Evolutionary conservation across 2,113 vertebrate genomes (phyloP), one percentile per base, ranked within the genome.

Genomic region (Psilopsiagon aymara): DNA sequence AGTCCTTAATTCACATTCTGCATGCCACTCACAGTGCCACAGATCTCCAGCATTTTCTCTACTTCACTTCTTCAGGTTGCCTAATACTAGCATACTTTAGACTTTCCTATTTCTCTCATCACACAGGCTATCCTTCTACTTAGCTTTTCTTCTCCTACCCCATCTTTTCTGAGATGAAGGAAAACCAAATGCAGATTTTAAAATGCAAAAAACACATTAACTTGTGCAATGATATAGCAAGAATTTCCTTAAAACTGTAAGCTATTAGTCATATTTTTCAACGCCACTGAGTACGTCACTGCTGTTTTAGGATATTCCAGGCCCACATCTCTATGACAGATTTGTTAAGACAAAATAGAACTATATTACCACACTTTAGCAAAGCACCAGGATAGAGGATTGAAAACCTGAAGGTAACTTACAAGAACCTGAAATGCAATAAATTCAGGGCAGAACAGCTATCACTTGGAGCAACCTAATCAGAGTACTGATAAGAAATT

Each of bases 281-380:
- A 62, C 0, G 7, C 24, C 1, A 0, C 53, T 27, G 29, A 62
- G 49, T 33, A 29, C 0, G 0, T 57, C 53, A 59, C 31, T 70
- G 66, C 31, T 75, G 27, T 1, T 88, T 59, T 46, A 91, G 51
- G 37, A 83, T 31, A 74, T 28, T 83, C 24, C 29, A 57, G 49
- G 28, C 86, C 33, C 23, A 51, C 0, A 2, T 52, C 29, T 73
- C 80, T 52, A 6, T 6, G 31, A 67, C 6, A 63, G 10, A 74
- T 53, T 67, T 77, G 49, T 31, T 57, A 59, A 59, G 9, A 82
- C 84, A 53, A 77, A 90, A 57, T 70, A 74, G 37, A 92, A 53
- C 18, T 59, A 0, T 29, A 69, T 31, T 76, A 43, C 29, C 37
- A 9, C 6, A 75, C 49, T 35, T 59, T 35, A 90, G 68, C 6